These are phyloP conservation scores for Dugesia japonica DNA, from an alignment of 2,888 invertebrate genomes.

Conservation along the genomic window DNA sequence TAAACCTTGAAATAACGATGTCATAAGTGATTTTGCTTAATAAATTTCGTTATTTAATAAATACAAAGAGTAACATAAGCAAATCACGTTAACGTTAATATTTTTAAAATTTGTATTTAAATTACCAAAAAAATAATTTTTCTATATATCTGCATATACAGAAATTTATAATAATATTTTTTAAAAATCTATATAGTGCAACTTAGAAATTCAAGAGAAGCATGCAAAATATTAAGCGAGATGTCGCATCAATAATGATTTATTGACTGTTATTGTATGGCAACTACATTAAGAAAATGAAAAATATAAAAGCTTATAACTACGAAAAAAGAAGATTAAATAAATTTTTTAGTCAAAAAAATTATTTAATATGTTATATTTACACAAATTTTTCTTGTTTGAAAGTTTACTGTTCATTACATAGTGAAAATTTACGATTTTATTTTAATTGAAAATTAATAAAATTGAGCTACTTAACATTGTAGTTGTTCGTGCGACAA, in stretches of 20 bases:
- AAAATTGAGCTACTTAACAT: slow-evolving; percentile 14
- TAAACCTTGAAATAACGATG: slow-evolving; percentile 15
- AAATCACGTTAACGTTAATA: not conserved
- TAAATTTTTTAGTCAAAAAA: not conserved
- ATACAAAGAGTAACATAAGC: not conserved
- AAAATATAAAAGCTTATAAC: not conserved
- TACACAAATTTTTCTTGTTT: not conserved
- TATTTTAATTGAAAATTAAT: slow-evolving; percentile 20
- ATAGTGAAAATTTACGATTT: not conserved
- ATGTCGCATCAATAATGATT: slow-evolving; percentile 20
- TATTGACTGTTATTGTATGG: slow-evolving; percentile 12
- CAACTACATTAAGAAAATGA: not conserved
- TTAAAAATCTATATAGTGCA: slow-evolving; percentile 2
- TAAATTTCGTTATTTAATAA: slow-evolving; percentile 2
- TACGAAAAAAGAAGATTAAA: not conserved
- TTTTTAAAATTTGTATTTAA: slow-evolving; percentile 20
- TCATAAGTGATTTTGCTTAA: slow-evolving; percentile 14
- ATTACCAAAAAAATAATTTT: not conserved
- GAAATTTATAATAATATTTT: slow-evolving; percentile 2
- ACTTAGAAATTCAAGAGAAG: slow-evolving; percentile 20
- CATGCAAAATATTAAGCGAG: slow-evolving; percentile 10
- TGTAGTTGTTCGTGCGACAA: slow-evolving; percentile 20
- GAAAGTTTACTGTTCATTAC: not conserved
- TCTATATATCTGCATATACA: slow-evolving; percentile 1
- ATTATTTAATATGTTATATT: not conserved